Base-by-base conservation (phyloP, 2,113 vertebrate species). In the Cranoglanis bouderius region DNA sequence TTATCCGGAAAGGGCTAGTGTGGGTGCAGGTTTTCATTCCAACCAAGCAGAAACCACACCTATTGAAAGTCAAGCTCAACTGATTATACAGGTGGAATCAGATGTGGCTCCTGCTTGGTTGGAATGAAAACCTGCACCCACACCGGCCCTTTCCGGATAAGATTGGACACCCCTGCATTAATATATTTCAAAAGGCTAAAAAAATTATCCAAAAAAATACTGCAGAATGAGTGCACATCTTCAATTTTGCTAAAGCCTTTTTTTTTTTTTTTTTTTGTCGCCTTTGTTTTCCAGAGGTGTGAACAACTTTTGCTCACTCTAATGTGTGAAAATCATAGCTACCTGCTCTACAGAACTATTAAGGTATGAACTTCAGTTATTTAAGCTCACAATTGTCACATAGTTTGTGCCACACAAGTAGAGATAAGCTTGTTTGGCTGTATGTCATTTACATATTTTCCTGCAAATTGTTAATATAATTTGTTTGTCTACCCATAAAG, bases 261-360 rank as follows among this genome's bases (percentile, higher is more conserved):
- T n/a, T 80, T 38, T 26, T 77, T 78, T 29, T 61, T 21, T 26
- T 40, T n/a, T 83, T 18, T 59, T 61, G 29, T 84, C 8, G n/a
- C 21, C 1, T 46, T 38, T 90, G 57, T 82, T 88, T 72, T 61
- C 77, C 80, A 94, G 93, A 93, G 85, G 82, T 94, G 93, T 90
- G 93, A 94, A 70, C 91, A 92, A 84, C 90, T 94, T 53, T 38
- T 94, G 29, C 89, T 93, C 4, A 81, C 61, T 70, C 83, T 94
- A 38, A 88, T 91, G 84, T 94, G 93, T 88, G 86, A 92, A 21
- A 84, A 90, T 16, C 59, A 88, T 51, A 85, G 85, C 40, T 59
- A 63, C 74, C 46, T 91, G 26, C 87, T 93, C 18, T 87, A 89
- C 72, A 87, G 13, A 26, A 53, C 10, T 6, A 53, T 35, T 7